Evolutionary conservation across 2,888 invertebrate species (phyloP).

Genomic region (Itoplectis maculator): DNA sequence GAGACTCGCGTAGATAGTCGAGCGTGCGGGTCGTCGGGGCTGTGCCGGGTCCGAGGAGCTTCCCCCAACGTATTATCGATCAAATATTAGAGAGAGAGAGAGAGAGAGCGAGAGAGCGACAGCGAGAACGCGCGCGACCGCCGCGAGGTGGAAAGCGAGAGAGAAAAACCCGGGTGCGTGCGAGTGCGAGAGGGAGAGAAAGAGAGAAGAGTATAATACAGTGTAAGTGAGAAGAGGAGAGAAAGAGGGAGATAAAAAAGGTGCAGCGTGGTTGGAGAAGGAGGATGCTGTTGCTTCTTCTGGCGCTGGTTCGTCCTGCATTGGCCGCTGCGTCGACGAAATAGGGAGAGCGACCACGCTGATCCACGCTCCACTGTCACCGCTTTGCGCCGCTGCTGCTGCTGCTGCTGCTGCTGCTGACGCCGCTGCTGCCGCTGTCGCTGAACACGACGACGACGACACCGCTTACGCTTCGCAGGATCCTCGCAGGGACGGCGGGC

Average conservation of each 20-base stretch:
- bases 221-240: not conserved
- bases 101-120: not conserved
- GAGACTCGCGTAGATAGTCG: slow-evolving; percentile 51
- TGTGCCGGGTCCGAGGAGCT: slow-evolving; percentile 71
- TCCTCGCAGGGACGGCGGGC: slow-evolving; percentile 32
- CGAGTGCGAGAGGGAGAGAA: no score
- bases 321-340: slow-evolving; percentile 37
- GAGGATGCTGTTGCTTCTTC: not conserved
- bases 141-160: slow-evolving; percentile 40
- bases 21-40: slow-evolving; percentile 63
- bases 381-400: slow-evolving; percentile 2
- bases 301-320: slow-evolving; percentile 24
- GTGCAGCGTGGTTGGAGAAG: not conserved
- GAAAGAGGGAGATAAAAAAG: not conserved
- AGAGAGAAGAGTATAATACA: no score
- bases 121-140: not conserved
- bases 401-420: slow-evolving; percentile 20
- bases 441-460: slow-evolving; percentile 18
- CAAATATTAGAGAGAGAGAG: slow-evolving; percentile 71
- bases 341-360: slow-evolving; percentile 50
- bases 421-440: slow-evolving; percentile 37
- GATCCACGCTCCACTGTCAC: slow-evolving; percentile 7
- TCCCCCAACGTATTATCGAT: slow-evolving; percentile 78
- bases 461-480: slow-evolving; percentile 28
- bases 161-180: slow-evolving; percentile 12